Base-by-base conservation (phyloP, 2,797 vertebrate genomes). In the Pelodytes ibericus region DNA sequence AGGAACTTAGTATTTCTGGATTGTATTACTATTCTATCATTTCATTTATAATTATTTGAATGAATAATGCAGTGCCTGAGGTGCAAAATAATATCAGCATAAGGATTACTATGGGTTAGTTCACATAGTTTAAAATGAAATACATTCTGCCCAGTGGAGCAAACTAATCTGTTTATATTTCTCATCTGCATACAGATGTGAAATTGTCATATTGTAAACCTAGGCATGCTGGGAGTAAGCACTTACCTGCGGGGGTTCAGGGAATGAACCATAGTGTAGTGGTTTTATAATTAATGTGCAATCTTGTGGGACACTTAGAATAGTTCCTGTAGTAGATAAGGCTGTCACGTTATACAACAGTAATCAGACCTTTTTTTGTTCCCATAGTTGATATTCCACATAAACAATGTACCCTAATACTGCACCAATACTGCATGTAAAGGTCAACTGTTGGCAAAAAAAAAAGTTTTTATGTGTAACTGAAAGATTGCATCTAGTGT, bases 111-210 rank as follows among this genome's bases (percentile, higher is more conserved):
- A 29, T 25, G 41, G 20, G 57, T 51, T 39, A 47, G 30, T n/a
- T 15, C 41, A 49, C 39, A 36, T 20, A 61, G 61, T 53, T 44
- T 66, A 6, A 66, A 53, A 27, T 24, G 5, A 56, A 64, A 73
- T 56, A 20, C n/a, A 65, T 41, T 51, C 3, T 26, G 29, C 15
- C 24, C 24, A 26, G 15, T 56, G 57, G 66, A 61, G 73, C 41
- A 39, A 36, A 75, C 61, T 69, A 62, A 75, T 56, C 57, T 41
- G 58, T 41, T 62, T 70, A 75, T 70, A 69, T 69, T 72, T 62
- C 30, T 31, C 30, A 62, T 62, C 31, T 61, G 59, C 47, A 75
- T 69, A 27, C 10, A 68, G 29, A 26, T 51, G 44, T 62, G 16
- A 41, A 24, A 62, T 39, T 60, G 10, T 51, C 31, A 63, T 53